Base-by-base conservation (phyloP, 2,888 invertebrate genomes). In the Plagodis dolabraria region DNA sequence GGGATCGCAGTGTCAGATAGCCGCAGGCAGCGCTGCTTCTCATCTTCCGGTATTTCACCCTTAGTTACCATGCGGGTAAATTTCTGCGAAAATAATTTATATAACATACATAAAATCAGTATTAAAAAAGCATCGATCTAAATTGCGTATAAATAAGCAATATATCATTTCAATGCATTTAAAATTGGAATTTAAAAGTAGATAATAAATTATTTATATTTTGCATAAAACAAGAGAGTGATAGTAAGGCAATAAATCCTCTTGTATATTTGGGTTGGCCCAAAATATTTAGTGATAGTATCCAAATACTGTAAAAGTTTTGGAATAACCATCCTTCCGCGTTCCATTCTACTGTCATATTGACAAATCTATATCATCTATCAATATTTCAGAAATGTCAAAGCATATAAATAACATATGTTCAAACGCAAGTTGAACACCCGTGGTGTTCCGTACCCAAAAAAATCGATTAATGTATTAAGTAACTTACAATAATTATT, bases 281-380 rank as follows among this genome's bases (percentile, higher is more conserved):
- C 50, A 55, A 47, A 44, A 47, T 22, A 22, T 45, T 46, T 35
- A 52, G 44, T 38, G 38, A 46, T 54, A 56, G 43, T 55, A 38
- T 56, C 51, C 35, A 10, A 40, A n/a, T 46, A 6, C 40, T 36
- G 46, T 46, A 35, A 33, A 8, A 55, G 58, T 33, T 36, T 12
- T 53, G 56, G 56, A 53, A 47, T 56, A 58, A 56, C 63, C 53
- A 56, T 53, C 48, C 42, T 56, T 57, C 44, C 56, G 52, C 50
- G 60, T 62, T 59, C 54, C 50, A 58, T 53, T 53, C 38, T 33
- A 42, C 22, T 57, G 48, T 54, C 49, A 58, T 10, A 40, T 44
- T 61, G 57, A 56, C 47, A 62, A 36, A 36, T 36, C 8, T 36
- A 7, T 40, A 0, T 40, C 5, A 40, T 40, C 8, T 10, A 10